Conservation (phyloP, 2,888 invertebrate genomes). For the Esperia sulphurella region DNA sequence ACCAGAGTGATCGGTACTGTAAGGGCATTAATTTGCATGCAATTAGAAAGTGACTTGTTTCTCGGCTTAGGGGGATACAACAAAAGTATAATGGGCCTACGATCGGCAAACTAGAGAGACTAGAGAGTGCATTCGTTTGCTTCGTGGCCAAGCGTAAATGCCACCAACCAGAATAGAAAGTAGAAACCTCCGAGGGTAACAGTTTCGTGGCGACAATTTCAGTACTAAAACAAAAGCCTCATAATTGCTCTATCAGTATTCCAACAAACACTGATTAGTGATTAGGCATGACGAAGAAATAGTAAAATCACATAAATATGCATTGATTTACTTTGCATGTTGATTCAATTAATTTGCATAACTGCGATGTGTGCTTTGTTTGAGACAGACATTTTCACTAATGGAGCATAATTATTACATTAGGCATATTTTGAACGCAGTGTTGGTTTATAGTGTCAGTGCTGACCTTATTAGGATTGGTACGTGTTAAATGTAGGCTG, state of each 20-base stretch:
- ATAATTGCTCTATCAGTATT: conserved; percentile 11
- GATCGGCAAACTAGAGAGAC: conserved; percentile 34
- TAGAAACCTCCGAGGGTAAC: conserved; percentile 52
- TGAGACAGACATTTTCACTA: conserved; percentile 16
- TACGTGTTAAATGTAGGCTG: too few relatives aligned
- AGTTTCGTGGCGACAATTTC: conserved; percentile 33
- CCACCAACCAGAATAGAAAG: conserved; percentile 65
- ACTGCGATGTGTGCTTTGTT: conserved; percentile 14
- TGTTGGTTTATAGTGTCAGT: too few relatives aligned
- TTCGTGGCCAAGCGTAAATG: conserved; percentile 56
- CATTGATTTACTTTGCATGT: conserved; percentile 23
- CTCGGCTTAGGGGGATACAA: conserved; percentile 52
- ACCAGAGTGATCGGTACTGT: conserved; percentile 15
- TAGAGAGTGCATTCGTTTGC: conserved; percentile 44
- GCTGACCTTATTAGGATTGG: too few relatives aligned
- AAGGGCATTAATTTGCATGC: conserved; percentile 35
- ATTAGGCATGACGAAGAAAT: conserved; percentile 8
- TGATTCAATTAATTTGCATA: conserved; percentile 24
- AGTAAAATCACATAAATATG: conserved; percentile 10
- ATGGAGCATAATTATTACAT: not conserved
- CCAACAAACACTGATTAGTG: conserved; percentile 6
- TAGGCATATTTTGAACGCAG: too few relatives aligned
- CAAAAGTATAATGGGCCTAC: conserved; percentile 57
- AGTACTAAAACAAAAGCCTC: conserved; percentile 15
- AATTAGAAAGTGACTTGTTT: conserved; percentile 57